Evolutionary conservation across 2,113 vertebrate genomes (phyloP), one percentile per base, ranked within the genome.

Genomic region (Triplophysa rosa): DNA sequence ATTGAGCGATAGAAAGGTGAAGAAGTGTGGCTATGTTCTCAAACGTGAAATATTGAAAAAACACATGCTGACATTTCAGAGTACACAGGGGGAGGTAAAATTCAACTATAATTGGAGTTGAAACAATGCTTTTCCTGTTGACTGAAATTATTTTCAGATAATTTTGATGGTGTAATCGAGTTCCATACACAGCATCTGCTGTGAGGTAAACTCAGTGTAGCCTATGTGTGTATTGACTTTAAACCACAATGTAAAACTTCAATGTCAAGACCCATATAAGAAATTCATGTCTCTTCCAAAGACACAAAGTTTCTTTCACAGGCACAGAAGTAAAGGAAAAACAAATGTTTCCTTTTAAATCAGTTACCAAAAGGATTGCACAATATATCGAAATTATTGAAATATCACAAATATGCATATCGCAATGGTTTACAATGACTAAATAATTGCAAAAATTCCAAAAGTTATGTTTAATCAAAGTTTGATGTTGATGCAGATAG

Each of bases 1-100:
- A 78, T 29, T 78, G 49, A 64, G 62, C 49, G 13, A 67, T 61
- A 80, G 3, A 10, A 17, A 63, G 21, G 52, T 59, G 6, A n/a
- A 78, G 45, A n/a, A 59, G 29, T 64, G 29, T 54, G 29, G 19
- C 29, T 29, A 29, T 63, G 33, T 4, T 58, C 16, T 52, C 62
- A 58, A 9, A 58, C 29, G 59, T 37, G n/a, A 71, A 58, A 13
- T 33, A 10, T 26, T 6, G 11, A 42, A 21, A 67, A 42, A 19
- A 21, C 9, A 7, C 49, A 17, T n/a, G 16, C 17, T 54, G 16
- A 54, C 19, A 69, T 37, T 58, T 21, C 2, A 37, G 11, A 54
- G 47, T 19, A n/a, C 26, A 54, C 16, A 67, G 9, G 23, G 67
- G 4, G 2, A 21, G 26, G 47, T 13, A 52, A 3, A 69, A 26